These are phyloP conservation scores for Electrophaes corylata DNA, from an alignment of 2,888 invertebrate genomes.

Conservation along the genomic window DNA sequence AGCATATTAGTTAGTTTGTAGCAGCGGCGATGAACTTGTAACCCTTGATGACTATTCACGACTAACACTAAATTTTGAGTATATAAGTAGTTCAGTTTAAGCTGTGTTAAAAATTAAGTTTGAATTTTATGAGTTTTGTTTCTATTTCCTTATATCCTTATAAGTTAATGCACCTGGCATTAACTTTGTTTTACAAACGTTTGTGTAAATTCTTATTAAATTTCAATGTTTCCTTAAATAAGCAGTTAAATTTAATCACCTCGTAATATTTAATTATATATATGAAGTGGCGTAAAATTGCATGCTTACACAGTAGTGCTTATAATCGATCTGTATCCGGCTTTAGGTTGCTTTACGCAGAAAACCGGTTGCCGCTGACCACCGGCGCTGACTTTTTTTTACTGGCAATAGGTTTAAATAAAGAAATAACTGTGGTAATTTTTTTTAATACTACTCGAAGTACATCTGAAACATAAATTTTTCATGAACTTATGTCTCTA, in stretches of 20 bases:
- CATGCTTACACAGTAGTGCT: constrained; percentile 21
- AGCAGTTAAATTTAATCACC: constrained; percentile 24
- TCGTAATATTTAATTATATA: constrained; percentile 26
- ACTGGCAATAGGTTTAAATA: background rate
- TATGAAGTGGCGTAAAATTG: constrained; percentile 21
- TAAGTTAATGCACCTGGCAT: background rate
- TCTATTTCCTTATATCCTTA: no score
- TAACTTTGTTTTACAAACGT: constrained; percentile 5
- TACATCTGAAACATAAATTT: no score
- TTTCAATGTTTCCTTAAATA: constrained; percentile 2
- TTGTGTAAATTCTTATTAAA: constrained; percentile 15
- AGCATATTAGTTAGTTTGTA: no score
- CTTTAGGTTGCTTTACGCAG: constrained; percentile 23
- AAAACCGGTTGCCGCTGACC: background rate
- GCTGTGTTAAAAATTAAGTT: no score
- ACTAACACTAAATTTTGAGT: no score
- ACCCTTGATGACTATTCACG: no score
- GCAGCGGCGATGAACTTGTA: no score
- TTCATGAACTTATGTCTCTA: no score
- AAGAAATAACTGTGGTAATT: no score
- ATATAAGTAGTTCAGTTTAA: no score
- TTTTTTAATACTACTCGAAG: no score
- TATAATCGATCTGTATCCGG: constrained; percentile 50
- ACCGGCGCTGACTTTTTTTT: background rate
- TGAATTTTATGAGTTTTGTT: no score